Base-by-base conservation (phyloP, 1,140 invertebrate genomes). In the Odontomachus brunneus region DNA sequence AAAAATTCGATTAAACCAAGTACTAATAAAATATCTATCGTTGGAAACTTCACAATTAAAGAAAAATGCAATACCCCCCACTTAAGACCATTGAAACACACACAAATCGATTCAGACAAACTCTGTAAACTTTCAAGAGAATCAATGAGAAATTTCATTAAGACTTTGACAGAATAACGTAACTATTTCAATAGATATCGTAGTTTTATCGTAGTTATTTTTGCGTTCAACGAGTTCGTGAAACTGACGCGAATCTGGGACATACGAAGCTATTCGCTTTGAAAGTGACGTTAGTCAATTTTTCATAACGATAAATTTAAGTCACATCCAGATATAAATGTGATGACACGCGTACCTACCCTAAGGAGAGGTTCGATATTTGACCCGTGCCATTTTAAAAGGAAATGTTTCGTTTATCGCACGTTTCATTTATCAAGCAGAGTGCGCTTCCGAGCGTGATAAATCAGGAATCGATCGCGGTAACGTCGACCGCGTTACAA, bases 131-230 rank as follows among this genome's bases (percentile, higher is more conserved):
- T 44, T 44, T 7, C 38, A 44, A 44, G 44, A 48, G 63, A 51
- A 22, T 53, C 49, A 83, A 83, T 83, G 73, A 80, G 62, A 86
- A 87, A 86, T 67, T 87, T 86, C n/a, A 53, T 57, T 19, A n/a
- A 2, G 9, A 69, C 57, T 83, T 67, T 65, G 84, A 78, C 48
- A 60, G 59, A 63, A 29, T 15, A 53, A 74, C 9, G n/a, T 38
- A 87, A 83, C 66, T 78, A 83, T 86, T 83, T 53, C 80, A 78
- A 87, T 83, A n/a, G n/a, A n/a, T n/a, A n/a, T n/a, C n/a, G 15
- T 14, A 19, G n/a, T 53, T 33, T 76, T 76, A 51, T 51, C 49
- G 9, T 65, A 76, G 9, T 22, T 65, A 9, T 66, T 76, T 65
- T 5, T 53, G 15, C 15, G 22, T 17, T 3, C 26, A 48, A 29